Evolutionary conservation across 2,888 invertebrate genomes (phyloP).

Genomic region (Aplocera efformata): DNA sequence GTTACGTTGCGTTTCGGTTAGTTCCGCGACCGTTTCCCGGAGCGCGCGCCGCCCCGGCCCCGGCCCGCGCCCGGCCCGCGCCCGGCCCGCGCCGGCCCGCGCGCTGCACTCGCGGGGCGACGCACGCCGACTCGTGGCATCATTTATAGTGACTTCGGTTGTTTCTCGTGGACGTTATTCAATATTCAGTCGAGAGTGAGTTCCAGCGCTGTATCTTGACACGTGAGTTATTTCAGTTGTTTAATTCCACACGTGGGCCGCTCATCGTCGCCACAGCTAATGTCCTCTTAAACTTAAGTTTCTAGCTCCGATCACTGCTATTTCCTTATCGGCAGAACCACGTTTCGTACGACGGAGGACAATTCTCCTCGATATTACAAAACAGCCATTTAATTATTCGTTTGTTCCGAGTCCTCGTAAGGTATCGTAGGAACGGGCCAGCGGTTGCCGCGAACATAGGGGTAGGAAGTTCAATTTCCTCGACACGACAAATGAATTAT

Average conservation of each 20-base stretch:
- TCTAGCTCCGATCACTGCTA: too few relatives aligned
- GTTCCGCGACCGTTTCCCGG: slow-evolving; percentile 40
- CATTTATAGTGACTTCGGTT: slow-evolving; percentile 2
- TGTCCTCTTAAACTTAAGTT: too few relatives aligned
- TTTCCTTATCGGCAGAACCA: too few relatives aligned
- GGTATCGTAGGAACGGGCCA: not conserved
- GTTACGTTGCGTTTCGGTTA: slow-evolving; percentile 28
- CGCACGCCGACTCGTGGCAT: too few relatives aligned
- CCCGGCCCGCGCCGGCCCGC: too few relatives aligned
- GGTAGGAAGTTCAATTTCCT: slow-evolving; percentile 9
- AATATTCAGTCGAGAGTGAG: slow-evolving; percentile 3
- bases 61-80: too few relatives aligned
- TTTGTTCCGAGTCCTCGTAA: too few relatives aligned
- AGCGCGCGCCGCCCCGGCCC: slow-evolving; percentile 32
- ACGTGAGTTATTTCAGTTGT: slow-evolving; percentile 8
- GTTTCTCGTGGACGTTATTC: not conserved
- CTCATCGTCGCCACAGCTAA: not conserved
- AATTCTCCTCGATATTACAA: too few relatives aligned
- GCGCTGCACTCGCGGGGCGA: too few relatives aligned
- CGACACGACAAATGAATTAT: slow-evolving; percentile 7
- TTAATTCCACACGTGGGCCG: slow-evolving; percentile 1
- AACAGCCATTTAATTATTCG: too few relatives aligned
- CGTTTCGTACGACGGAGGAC: too few relatives aligned
- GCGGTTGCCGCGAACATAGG: slow-evolving; percentile 2
- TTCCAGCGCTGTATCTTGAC: not conserved